These are phyloP conservation scores for Prosapia bicincta DNA, from an alignment of 2,888 invertebrate species.

Conservation along the genomic window DNA sequence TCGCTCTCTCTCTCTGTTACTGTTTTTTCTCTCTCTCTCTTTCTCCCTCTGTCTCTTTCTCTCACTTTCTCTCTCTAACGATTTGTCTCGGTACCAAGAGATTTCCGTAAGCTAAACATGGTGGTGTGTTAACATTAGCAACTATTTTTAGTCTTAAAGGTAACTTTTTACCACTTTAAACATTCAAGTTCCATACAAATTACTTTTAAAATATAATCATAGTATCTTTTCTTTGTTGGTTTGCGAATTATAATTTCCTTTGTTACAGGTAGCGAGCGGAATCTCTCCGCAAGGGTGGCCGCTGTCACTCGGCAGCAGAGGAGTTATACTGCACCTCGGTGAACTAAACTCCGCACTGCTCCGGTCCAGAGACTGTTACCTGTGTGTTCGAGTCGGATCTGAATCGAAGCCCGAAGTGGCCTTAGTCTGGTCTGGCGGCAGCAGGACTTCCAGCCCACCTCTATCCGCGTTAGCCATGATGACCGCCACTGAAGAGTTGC, in stretches of 20 bases:
- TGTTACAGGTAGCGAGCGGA: conserved; percentile 50
- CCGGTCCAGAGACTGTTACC: conserved; percentile 61
- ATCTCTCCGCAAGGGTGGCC: conserved; percentile 70
- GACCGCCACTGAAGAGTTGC: conserved; percentile 53
- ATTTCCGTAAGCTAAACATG: too few relatives aligned
- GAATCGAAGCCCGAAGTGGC: conserved; percentile 23
- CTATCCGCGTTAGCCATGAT: conserved; percentile 42
- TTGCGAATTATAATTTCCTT: neutral
- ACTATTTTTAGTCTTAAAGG: too few relatives aligned
- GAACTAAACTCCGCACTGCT: conserved; percentile 58
- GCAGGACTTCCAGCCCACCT: conserved; percentile 43
- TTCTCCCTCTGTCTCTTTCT: too few relatives aligned
- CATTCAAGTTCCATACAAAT: too few relatives aligned
- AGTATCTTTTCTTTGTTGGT: neutral
- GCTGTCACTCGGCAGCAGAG: conserved; percentile 57
- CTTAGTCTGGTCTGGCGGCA: conserved; percentile 44
- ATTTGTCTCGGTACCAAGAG: too few relatives aligned
- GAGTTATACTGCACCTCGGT: conserved; percentile 61
- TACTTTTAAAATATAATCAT: too few relatives aligned
- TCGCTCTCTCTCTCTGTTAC: too few relatives aligned
- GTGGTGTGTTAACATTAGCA: neutral
- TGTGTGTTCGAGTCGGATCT: conserved; percentile 51
- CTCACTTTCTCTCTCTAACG: too few relatives aligned
- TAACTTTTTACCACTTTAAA: too few relatives aligned
- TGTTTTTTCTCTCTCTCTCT: too few relatives aligned